Evolutionary conservation across 2,113 vertebrate species (phyloP).

Genomic region (Acanthochromis polyacanthus): DNA sequence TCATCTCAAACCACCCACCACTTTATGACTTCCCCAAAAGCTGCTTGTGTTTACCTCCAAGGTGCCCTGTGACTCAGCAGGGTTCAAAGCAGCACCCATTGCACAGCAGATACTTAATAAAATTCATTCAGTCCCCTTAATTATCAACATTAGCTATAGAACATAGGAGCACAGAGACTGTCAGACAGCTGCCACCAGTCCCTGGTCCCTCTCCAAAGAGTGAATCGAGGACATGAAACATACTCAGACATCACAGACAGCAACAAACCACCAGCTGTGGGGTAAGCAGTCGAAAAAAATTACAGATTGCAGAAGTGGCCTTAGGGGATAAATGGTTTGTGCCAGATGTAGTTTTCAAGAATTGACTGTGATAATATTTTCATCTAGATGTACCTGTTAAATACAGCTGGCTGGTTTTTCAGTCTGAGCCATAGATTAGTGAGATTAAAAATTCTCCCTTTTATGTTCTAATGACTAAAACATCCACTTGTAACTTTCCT

Average conservation of each 20-base stretch:
- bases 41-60: conserved; percentile 35
- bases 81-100: conserved; percentile 26
- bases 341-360: conserved; percentile 55
- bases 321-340: conserved; percentile 42
- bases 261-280: conserved; percentile 43
- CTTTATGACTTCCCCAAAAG: conserved; percentile 14
- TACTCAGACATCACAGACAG: conserved; percentile 41
- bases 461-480: background rate
- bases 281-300: conserved; percentile 47
- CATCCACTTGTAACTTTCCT: background rate
- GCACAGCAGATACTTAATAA: conserved; percentile 47
- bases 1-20: conserved; percentile 11
- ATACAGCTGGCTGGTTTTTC: conserved; percentile 35
- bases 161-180: conserved; percentile 18
- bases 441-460: background rate
- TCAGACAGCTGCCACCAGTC: conserved; percentile 34
- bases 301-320: conserved; percentile 38
- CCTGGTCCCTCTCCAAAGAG: conserved; percentile 36
- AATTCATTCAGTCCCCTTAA: conserved; percentile 62
- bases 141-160: conserved; percentile 64
- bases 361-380: conserved; percentile 46
- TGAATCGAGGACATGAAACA: conserved; percentile 47
- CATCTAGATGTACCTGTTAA: conserved; percentile 26
- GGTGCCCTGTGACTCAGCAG: conserved; percentile 25
- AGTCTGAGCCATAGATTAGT: conserved; percentile 12